Conservation (phyloP, 2,797 vertebrate species). For the Craterocephalus amniculus region DNA sequence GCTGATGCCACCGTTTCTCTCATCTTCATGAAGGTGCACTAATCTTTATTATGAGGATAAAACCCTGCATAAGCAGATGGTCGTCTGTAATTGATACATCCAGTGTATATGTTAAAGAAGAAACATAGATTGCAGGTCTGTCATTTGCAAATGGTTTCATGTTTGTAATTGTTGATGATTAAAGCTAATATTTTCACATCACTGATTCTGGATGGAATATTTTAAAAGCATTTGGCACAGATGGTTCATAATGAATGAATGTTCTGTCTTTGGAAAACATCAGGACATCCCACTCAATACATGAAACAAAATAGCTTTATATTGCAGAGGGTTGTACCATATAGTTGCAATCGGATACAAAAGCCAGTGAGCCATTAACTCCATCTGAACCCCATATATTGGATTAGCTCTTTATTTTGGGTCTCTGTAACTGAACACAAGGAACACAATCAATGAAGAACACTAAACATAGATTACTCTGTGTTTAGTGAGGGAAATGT, state of each 20-base stretch:
- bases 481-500: constrained; percentile 16
- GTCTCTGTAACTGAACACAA: constrained; percentile 42
- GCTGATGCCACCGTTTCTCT: constrained; percentile 15
- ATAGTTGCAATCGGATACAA: constrained; percentile 50
- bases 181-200: not conserved
- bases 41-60: not conserved
- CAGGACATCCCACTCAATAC: not conserved
- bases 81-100: not conserved
- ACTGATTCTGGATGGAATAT: constrained; percentile 6
- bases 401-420: constrained; percentile 53
- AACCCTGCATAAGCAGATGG: not conserved
- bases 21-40: not conserved
- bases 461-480: constrained; percentile 31
- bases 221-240: not conserved
- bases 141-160: not conserved
- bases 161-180: constrained; percentile 21
- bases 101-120: constrained; percentile 12
- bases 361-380: constrained; percentile 42
- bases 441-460: constrained; percentile 48
- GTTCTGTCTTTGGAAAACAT: constrained; percentile 18
- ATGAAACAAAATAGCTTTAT: constrained; percentile 21
- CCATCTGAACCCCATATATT: constrained; percentile 31
- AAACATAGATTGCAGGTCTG: not conserved
- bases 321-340: constrained; percentile 4
- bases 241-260: not conserved